Evolutionary conservation across 2,888 invertebrate genomes (phyloP), one percentile per base, ranked within the genome.

Genomic region (Sesamia inferens): DNA sequence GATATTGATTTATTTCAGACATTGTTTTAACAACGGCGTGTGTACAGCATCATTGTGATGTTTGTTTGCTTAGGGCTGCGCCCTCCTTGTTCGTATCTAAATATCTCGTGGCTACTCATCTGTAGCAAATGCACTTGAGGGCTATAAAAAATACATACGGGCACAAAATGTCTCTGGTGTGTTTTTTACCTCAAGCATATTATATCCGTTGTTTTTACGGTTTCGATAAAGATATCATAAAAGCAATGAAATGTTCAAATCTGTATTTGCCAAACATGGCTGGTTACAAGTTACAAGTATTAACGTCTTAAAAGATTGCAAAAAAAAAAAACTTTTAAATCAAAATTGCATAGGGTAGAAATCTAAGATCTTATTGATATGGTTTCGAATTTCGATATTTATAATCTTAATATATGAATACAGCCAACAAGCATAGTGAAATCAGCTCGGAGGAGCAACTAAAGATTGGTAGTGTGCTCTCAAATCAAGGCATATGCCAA

Each of bases 1-100:
- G 89, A 88, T 93, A 93, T 93, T 92, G 93, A 93, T 93, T 93
- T 91, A 90, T 92, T 92, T 92, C 88, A 84, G 81, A 86, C 84
- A 88, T 85, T 87, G 88, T 89, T 88, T 85, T 82, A 88, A 82
- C 87, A 79, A 68, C 69, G 54, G 47, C 59, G 61, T 42, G 76
- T 78, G 70, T 71, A 81, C 74, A 76, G 65, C 75, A 84, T 82
- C 77, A 85, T 79, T 76, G 74, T 77, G 63, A 4, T 76, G 69
- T 31, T 72, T 65, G 72, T 81, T 77, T 81, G 69, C 65, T 63
- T 76, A 81, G 81, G 81, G 81, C 59, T 83, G 68, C 44, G 57
- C 65, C 65, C 59, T 68, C 74, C 47, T 19, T 57, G 63, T 44
- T n/a, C 47, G 14, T 71, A 58, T 68, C 68, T 31, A 31, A 55